phyloP scores from a whole-genome alignment of 2,113 vertebrate species.

The Sitta europaea region DNA sequence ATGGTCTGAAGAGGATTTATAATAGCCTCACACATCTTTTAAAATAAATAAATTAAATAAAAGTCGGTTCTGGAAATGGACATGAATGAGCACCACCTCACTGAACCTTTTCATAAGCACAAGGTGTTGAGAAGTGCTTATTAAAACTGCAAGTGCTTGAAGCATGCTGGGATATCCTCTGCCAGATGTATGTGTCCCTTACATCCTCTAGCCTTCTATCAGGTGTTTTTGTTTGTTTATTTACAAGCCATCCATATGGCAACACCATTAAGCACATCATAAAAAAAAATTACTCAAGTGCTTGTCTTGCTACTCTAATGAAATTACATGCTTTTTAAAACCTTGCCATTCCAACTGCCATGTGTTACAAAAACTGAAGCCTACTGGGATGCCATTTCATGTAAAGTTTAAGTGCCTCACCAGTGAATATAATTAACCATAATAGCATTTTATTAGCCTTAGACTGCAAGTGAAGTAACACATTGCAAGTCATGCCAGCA shows the following conservation, averaged over 20 bases:
- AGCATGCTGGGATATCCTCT: constrained; percentile 5
- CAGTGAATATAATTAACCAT: constrained; percentile 45
- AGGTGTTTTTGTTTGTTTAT: background rate
- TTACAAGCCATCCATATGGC: constrained; percentile 40
- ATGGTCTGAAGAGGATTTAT: background rate
- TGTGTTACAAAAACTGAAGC: constrained; percentile 32
- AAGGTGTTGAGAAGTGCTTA: background rate
- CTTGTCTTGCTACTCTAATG: constrained; percentile 42
- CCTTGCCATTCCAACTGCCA: constrained; percentile 1
- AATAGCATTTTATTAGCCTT: constrained; percentile 65
- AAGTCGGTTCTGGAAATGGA: background rate
- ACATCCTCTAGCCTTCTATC: background rate
- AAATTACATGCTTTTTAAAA: constrained; percentile 53
- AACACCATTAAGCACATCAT: constrained; percentile 17
- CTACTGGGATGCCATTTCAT: constrained; percentile 49
- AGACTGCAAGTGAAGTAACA: background rate
- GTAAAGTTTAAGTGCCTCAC: constrained; percentile 50
- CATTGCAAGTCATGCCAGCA: constrained; percentile 1
- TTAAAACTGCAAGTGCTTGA: background rate
- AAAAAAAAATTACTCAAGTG: constrained; percentile 6
- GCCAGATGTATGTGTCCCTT: background rate
- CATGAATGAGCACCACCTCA: background rate
- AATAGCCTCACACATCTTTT: background rate
- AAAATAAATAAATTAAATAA: background rate
- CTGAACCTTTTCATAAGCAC: background rate